These are phyloP conservation scores for Zalophus californianus DNA, from an alignment of 2,797 vertebrate species.

Conservation along the genomic window DNA sequence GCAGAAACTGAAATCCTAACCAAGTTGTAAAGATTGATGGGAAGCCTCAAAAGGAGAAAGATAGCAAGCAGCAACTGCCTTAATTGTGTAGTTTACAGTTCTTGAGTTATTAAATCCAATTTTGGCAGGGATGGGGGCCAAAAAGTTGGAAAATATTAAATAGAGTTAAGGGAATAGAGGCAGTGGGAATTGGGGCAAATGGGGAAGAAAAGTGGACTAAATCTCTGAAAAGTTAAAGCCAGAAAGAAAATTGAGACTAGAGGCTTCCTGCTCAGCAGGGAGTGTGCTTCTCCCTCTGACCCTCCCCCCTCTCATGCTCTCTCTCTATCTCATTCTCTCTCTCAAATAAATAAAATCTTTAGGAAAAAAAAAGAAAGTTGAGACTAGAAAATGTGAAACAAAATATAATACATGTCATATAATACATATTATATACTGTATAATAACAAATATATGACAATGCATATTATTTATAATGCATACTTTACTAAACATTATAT, in stretches of 20 bases:
- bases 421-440: not conserved
- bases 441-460: not conserved
- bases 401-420: not conserved
- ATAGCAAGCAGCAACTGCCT: not conserved
- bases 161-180: not conserved
- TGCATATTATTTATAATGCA: not conserved
- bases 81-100: not conserved
- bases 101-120: not conserved
- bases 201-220: not conserved
- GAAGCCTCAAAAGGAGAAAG: not conserved
- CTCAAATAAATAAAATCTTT: too few species aligned
- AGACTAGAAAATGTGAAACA: not conserved
- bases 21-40: not conserved
- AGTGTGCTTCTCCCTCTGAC: too few species aligned
- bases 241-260: not conserved
- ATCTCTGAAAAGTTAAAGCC: not conserved
- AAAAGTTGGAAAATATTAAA: constrained; percentile 27
- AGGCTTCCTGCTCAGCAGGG: too few species aligned
- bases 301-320: too few species aligned
- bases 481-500: constrained; percentile 3
- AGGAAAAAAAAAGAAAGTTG: too few species aligned
- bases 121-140: not conserved
- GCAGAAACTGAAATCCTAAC: not conserved
- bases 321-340: too few species aligned
- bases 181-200: not conserved